phyloP scores from a whole-genome alignment of 2,888 invertebrate genomes.

The Tachina fera region DNA sequence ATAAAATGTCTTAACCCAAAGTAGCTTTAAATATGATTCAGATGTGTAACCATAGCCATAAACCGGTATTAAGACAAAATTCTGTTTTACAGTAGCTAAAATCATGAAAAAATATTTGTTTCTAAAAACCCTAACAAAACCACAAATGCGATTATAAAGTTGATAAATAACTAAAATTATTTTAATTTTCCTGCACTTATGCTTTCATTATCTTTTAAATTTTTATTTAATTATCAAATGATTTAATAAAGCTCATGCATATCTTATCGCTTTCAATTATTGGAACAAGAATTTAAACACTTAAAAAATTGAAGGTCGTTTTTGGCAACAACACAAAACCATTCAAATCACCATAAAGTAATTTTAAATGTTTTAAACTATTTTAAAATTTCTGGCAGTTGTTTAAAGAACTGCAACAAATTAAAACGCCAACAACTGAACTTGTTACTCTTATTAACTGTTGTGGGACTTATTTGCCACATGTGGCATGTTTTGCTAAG shows the following conservation, averaged over 20 bases:
- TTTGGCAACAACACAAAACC: conserved; percentile 7
- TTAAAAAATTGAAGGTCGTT: conserved; percentile 32
- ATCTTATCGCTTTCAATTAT: conserved; percentile 54
- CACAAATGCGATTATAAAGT: no score
- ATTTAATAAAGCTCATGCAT: conserved; percentile 37
- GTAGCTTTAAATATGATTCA: no score
- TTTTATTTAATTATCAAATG: conserved; percentile 53
- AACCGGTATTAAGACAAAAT: no score
- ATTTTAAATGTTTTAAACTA: conserved; percentile 13
- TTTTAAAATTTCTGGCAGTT: conserved; percentile 1
- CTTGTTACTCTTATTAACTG: conserved; percentile 35
- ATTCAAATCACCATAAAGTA: conserved; percentile 18
- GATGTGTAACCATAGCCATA: no score
- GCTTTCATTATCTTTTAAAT: conserved; percentile 17
- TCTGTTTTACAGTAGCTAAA: no score
- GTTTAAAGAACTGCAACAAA: conserved; percentile 17
- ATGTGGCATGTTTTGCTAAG: conserved; percentile 38
- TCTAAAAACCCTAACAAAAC: no score
- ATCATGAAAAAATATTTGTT: no score
- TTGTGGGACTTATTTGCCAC: conserved; percentile 17
- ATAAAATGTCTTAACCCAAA: no score
- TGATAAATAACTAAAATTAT: no score
- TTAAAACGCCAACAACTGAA: conserved; percentile 47
- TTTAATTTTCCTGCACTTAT: not conserved
- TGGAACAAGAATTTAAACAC: conserved; percentile 48